Base-by-base conservation (phyloP, 2,113 vertebrate species). In the Pterocles gutturalis region DNA sequence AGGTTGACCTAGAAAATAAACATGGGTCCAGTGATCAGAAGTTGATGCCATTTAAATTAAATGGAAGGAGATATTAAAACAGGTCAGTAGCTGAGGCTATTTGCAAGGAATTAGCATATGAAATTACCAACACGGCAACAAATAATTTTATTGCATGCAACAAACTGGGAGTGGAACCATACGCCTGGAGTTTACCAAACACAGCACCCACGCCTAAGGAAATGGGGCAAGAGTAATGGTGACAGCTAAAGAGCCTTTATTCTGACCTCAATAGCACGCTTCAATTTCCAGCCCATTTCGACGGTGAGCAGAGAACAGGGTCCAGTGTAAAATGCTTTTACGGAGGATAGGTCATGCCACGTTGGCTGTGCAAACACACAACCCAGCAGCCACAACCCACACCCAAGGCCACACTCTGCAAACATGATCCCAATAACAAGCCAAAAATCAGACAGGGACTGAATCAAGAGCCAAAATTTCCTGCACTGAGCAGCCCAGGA, bases 1-100 rank as follows among this genome's bases (percentile, higher is more conserved):
- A 93, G 91, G 34, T 29, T 95, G 96, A 96, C 96, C 96, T 96
- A 97, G 93, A 97, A 97, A 96, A 96, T 79, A 64, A 93, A 60
- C 61, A 19, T 7, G 61, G 64, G 94, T 60, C 94, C 83, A 57
- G 93, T 1, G 65, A 96, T 72, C 73, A 85, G 87, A 55, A 87
- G 89, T 45, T 24, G 89, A 85, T 91, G 93, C 51, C 87, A 53
- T 85, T 89, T 85, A 85, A 69, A 33, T 83, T 69, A 71, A 51
- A 84, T 53, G 87, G 89, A 95, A 91, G 89, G 72, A 87, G 93
- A 25, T 26, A 82, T 91, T 91, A 93, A 53, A 96, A 79, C 73
- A 95, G 94, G 93, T 95, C 91, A 96, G 93, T 38, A 9, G 94
- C 92, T 46, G 83, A 85, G 83, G 83, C 62, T 89, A 2, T 95